These are phyloP conservation scores for Dasysyrphus tricinctus DNA, from an alignment of 2,888 invertebrate genomes.

Conservation along the genomic window DNA sequence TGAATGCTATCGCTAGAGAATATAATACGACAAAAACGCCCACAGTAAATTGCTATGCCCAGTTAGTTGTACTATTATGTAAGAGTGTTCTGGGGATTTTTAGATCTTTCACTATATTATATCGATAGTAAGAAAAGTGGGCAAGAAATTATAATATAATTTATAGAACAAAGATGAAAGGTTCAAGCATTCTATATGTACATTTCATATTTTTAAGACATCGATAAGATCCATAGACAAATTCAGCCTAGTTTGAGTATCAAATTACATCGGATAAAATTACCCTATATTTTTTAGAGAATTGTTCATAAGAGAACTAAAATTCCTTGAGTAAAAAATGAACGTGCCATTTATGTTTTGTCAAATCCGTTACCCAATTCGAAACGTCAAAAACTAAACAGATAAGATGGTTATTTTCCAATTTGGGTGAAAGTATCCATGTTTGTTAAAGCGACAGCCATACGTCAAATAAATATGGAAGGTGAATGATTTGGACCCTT, in stretches of 20 bases:
- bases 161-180: neutral
- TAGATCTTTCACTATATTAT: conserved; percentile 23
- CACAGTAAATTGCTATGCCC: neutral
- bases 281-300: too few relatives aligned
- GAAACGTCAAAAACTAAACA: too few relatives aligned
- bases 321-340: too few relatives aligned
- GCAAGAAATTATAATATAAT: neutral
- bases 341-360: too few relatives aligned
- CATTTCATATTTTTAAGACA: neutral
- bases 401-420: too few relatives aligned
- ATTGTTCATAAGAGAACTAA: too few relatives aligned
- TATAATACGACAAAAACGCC: conserved; percentile 13
- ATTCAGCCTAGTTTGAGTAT: neutral
- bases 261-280: neutral
- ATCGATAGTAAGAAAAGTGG: neutral
- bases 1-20: conserved; percentile 20
- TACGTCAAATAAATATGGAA: too few relatives aligned
- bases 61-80: conserved; percentile 23
- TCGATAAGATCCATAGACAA: neutral
- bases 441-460: too few relatives aligned
- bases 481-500: too few relatives aligned
- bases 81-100: conserved; percentile 46
- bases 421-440: too few relatives aligned
- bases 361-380: too few relatives aligned
- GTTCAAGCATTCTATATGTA: neutral